Evolutionary conservation across 2,888 invertebrate species (phyloP), one percentile per base, ranked within the genome.

Genomic region (Achlya flavicornis): DNA sequence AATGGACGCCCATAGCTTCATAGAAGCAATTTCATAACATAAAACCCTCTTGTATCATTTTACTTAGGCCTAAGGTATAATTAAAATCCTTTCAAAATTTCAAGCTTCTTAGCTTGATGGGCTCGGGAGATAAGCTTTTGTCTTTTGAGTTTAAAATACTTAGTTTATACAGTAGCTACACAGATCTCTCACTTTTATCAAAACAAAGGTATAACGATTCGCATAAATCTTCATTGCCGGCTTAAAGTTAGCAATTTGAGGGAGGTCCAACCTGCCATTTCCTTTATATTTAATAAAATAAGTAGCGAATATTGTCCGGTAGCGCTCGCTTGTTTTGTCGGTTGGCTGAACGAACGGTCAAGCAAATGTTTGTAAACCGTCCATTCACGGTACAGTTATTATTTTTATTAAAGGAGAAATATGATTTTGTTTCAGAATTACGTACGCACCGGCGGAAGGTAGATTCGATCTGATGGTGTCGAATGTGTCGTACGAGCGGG

Each of bases 381-480:
- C 12, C 32, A 59, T 43, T 53, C 12, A 61, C 35, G 16, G 41
- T 59, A 58, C 43, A 58, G 38, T 12, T 41, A 43, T 26, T 35
- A 35, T 35, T 35, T 35, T 35, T 35, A 35, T 35, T 35, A 35
- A 35, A 35, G 35, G 57, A 48, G 41, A 58, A 14, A 32, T 32
- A 63, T 16, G 63, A 4, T 64, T 76, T 80, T 84, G 75, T 88
- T 73, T 87, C 86, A 97, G 97, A 88, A 94, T 97, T 80, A 96
- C 96, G 83, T 97, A 96, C 88, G 95, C 96, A 72, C 97, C 97
- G 57, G 95, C 96, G 68, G 98, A 98, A 66, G 95, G 95, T 66
- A 95, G 96, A 53, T 99, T 98, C 94, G 98, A 98, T 92, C 94
- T 99, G 79, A 95, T 97, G 88, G 98, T 99, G 80, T 95, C 96